These are phyloP conservation scores for Casuarius casuarius DNA, from an alignment of 2,113 vertebrate species.

Conservation along the genomic window DNA sequence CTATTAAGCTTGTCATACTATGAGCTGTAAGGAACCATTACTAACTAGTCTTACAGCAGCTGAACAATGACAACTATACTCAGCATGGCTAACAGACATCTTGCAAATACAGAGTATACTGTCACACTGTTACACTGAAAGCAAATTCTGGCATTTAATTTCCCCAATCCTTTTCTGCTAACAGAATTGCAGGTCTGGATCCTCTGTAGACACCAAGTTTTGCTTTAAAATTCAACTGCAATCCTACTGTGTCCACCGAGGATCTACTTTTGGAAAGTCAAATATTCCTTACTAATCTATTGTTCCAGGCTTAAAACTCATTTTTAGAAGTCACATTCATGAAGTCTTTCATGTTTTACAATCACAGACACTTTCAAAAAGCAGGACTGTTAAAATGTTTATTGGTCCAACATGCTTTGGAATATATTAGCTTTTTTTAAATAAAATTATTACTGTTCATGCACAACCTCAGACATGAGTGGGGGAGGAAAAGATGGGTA, in stretches of 20 bases:
- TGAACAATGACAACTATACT: neutral
- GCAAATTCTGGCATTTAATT: neutral
- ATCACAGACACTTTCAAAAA: slow-evolving; percentile 10
- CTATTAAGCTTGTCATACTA: neutral
- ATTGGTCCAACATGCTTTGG: neutral
- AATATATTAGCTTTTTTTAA: neutral
- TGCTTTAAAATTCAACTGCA: slow-evolving; percentile 49
- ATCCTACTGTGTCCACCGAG: slow-evolving; percentile 7
- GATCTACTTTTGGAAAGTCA: slow-evolving; percentile 48
- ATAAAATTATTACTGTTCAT: neutral
- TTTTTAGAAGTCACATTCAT: neutral
- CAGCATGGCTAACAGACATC: neutral
- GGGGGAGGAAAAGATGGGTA: neutral
- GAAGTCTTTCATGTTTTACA: neutral
- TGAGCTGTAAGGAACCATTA: neutral
- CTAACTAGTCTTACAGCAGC: neutral
- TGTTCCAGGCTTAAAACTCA: neutral
- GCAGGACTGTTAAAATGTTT: slow-evolving; percentile 8
- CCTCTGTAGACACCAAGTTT: neutral
- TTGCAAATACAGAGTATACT: neutral
- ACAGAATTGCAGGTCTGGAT: neutral
- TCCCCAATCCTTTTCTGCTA: slow-evolving; percentile 11
- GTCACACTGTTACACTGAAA: neutral
- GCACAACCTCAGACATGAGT: neutral
- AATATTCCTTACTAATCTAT: neutral